phyloP scores from a whole-genome alignment of 1,140 invertebrate genomes.

The Sitophilus oryzae region DNA sequence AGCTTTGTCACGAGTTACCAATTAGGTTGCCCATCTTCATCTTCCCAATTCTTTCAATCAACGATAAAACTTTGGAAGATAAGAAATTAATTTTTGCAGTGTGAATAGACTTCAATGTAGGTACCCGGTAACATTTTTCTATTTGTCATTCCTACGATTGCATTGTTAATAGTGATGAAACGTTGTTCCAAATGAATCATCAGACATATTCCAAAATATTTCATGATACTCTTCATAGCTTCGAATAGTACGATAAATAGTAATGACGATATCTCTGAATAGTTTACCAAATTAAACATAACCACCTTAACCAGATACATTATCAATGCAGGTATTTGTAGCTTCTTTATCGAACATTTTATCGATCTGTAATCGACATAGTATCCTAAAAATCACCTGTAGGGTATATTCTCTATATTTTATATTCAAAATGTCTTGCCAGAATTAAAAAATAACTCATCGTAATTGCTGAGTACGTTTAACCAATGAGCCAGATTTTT shows the following conservation, averaged over 20 bases:
- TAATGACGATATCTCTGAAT: neutral
- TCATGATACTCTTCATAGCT: neutral
- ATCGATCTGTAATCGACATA: neutral
- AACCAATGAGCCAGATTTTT: neutral
- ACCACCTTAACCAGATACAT: neutral
- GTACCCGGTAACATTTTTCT: neutral
- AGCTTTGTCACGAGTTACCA: neutral
- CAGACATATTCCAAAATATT: neutral
- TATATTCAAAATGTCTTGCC: neutral
- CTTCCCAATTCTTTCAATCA: neutral
- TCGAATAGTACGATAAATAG: neutral
- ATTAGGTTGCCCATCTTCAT: neutral
- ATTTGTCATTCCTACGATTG: too few species aligned
- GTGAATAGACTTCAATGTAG: neutral
- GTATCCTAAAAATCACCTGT: neutral
- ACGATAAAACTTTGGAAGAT: neutral
- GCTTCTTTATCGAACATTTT: neutral
- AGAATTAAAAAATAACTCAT: neutral
- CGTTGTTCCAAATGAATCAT: neutral
- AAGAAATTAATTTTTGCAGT: neutral
- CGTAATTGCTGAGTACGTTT: neutral
- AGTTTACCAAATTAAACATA: neutral
- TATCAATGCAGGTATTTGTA: neutral
- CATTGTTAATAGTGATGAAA: too few species aligned
- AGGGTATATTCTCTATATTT: neutral